These are phyloP conservation scores for Sebastes aleutianus DNA, from an alignment of 2,797 vertebrate genomes.

Conservation along the genomic window DNA sequence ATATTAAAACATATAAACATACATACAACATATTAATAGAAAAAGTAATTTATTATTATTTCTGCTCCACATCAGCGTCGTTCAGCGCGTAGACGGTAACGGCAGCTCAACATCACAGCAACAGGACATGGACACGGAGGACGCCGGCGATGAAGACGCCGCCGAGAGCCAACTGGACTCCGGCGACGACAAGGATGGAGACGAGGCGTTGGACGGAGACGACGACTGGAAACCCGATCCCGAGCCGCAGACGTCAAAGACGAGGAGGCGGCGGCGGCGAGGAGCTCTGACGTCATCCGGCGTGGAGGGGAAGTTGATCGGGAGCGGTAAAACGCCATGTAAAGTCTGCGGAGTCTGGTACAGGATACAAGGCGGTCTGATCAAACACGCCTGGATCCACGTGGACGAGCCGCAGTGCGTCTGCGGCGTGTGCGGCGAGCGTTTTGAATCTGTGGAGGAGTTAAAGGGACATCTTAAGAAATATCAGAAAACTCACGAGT, in stretches of 20 bases:
- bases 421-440: conserved; percentile 43
- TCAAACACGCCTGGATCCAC: conserved; percentile 58
- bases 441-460: background rate
- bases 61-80: background rate
- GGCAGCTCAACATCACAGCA: background rate
- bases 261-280: background rate
- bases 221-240: conserved; percentile 24
- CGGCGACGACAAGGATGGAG: background rate
- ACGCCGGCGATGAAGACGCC: background rate
- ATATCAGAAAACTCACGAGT: conserved; percentile 33
- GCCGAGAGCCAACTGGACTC: background rate
- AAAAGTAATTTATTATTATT: no score
- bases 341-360: conserved; percentile 39
- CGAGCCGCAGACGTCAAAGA: background rate
- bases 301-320: accelerated
- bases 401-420: background rate
- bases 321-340: background rate
- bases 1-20: no score
- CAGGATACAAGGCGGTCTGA: background rate
- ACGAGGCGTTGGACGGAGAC: background rate
- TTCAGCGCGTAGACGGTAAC: accelerated
- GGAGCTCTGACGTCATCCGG: accelerated
- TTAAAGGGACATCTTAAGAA: conserved; percentile 18
- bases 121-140: background rate
- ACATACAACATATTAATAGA: no score